Evolutionary conservation across 2,797 vertebrate genomes (phyloP).

Genomic region (Muraenolepis orangiensis): DNA sequence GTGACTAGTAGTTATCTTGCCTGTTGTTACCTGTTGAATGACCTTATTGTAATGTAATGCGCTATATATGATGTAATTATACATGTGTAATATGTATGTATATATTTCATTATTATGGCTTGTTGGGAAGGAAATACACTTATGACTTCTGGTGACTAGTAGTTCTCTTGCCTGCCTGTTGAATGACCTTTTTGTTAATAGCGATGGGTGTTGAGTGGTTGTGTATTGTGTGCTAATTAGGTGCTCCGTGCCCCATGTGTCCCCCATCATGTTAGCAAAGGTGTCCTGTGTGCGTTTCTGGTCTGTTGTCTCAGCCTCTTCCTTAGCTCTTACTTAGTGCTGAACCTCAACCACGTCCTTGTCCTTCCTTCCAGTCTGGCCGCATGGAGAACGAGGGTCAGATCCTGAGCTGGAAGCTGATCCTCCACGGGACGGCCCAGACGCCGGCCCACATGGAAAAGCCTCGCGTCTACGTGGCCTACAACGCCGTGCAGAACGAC

Average conservation of each 20-base stretch:
- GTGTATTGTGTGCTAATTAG: neutral
- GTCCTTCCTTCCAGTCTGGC: constrained; percentile 77
- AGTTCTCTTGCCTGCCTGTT: too few species aligned
- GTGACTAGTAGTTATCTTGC: too few species aligned
- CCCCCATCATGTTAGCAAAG: neutral
- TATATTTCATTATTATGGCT: too few species aligned
- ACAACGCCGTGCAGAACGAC: constrained; percentile 96
- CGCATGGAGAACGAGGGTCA: constrained; percentile 92
- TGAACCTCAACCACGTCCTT: neutral
- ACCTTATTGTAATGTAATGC: too few species aligned
- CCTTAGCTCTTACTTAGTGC: neutral
- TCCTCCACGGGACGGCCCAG: constrained; percentile 89
- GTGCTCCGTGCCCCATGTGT: too few species aligned
- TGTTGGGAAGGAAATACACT: too few species aligned
- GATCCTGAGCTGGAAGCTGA: constrained; percentile 93
- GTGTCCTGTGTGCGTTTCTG: neutral
- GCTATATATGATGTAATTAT: too few species aligned
- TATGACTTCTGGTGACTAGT: too few species aligned
- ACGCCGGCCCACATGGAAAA: constrained; percentile 90
- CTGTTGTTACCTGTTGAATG: too few species aligned
- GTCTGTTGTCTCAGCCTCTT: neutral
- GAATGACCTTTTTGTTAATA: too few species aligned
- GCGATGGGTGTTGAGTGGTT: neutral
- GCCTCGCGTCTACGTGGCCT: constrained; percentile 87
- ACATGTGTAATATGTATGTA: too few species aligned